Evolutionary conservation across 2,113 vertebrate genomes (phyloP), one percentile per base, ranked within the genome.

Genomic region (Sminthopsis crassicaudata): DNA sequence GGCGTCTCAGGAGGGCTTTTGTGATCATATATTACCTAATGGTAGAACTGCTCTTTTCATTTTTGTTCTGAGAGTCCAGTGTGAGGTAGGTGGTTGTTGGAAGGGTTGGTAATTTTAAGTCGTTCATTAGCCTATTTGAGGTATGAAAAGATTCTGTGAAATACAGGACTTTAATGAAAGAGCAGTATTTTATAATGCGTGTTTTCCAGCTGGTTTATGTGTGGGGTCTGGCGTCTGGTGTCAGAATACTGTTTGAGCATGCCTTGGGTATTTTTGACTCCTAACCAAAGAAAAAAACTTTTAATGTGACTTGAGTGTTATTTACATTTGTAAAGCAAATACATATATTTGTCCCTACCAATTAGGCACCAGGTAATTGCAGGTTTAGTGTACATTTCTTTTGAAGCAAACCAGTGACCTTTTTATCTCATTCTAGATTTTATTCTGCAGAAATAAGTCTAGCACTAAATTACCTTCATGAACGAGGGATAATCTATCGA

Each of bases 401-500:
- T 96, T 94, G n/a, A 95, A 76, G 91, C 52, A 93, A 90, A 90
- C 95, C 25, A 94, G 89, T 90, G 92, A 57, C 76, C 89, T 96
- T 95, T 96, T 46, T 97, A 91, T 96, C 97, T 95, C 94, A 19
- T 96, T 96, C 97, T 97, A 99, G 99, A 98, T 99, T 99, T 99
- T 99, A 99, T 97, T 99, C 99, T 27, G 99, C 99, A 97, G 99
- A 99, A 98, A 99, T 99, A 98, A 99, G 99, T 97, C 98, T 99
- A 98, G 99, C 99, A 0, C 98, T 99, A 98, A 99, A 99, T 98
- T 99, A 99, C 98, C 99, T 99, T 98, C 99, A 99, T 95, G 99
- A 99, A 97, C 98, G 99, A 96, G 99, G 99, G 92, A 99, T 99
- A 98, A 99, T 99, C 98, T 99, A 99, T 98, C 99, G 99, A 99